Percentiles rank a stretch among this genome's conserved stretches.
Conservation (phyloP, 2,797 vertebrate genomes). For the Falco concolor region DNA sequence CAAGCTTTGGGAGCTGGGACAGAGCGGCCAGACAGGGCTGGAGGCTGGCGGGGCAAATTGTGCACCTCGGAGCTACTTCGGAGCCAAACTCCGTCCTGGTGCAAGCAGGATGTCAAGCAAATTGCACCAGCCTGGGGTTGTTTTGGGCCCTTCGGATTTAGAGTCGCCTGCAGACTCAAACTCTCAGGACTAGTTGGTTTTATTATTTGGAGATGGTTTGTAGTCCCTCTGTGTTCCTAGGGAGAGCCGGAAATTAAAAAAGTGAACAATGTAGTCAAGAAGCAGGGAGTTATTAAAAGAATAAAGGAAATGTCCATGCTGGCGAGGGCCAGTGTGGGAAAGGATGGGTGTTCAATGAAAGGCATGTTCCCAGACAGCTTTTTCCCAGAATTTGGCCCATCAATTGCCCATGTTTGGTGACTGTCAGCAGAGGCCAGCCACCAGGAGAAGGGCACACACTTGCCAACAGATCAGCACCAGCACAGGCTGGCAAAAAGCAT, state of each 20-base stretch:
- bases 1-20: fast-evolving
- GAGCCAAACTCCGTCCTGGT: not conserved
- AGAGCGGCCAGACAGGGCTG: fast-evolving
- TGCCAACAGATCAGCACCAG: fast-evolving
- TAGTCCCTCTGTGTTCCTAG: not conserved
- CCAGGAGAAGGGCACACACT: not conserved
- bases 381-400: not conserved
- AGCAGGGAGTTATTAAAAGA: not conserved
- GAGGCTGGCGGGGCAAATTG: not conserved
- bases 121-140: not conserved
- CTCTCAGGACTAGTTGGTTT: not conserved
- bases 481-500: not conserved
- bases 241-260: not conserved
- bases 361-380: not conserved
- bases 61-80: not conserved
- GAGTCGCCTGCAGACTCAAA: not conserved
- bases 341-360: not conserved
- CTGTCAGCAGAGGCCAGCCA: not conserved
- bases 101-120: not conserved
- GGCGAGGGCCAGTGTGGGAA: fast-evolving
- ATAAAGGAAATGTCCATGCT: not conserved
- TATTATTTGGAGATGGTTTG: not conserved
- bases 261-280: not conserved
- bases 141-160: not conserved
- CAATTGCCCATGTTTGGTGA: not conserved